Base-by-base conservation (phyloP, 37 sponge, comb jelly and placozoan genomes). In the Tethya wilhelma region DNA sequence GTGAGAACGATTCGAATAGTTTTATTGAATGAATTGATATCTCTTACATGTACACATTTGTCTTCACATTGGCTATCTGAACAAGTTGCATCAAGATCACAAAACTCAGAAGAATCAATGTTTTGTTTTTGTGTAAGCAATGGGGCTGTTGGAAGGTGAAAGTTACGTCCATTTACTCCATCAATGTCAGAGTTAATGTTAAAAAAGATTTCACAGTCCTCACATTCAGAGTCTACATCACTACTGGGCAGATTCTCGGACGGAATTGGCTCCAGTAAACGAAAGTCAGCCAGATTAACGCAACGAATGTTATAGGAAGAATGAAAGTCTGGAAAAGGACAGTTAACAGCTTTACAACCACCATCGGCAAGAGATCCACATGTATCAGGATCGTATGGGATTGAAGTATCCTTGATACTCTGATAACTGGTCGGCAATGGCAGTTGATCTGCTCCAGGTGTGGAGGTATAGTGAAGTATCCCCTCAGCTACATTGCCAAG, bases 271-370 rank as follows among this genome's bases (percentile, higher is more conserved):
- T 28, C 17, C 1, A 83, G 40, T 44, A 64, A 34, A 25, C 42
- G 19, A 14, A 74, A 28, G 2, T 46, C 56, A 36, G 38, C 25
- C 1, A 77, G 28, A 38, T 62, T 77, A 36, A 90, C 43, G 71
- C 90, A 90, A 4, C 49, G 12, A 3, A 79, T 84, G 49, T 84
- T 65, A 39, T 90, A 90, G 0, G 40, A 53, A 43, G 78, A 38
- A 59, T 63, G 73, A 36, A 84, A 90, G 1, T 59, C 2, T 71
- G 80, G 28, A 44, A 90, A 90, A 4, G 91, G 91, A 63, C 91
- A 90, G 65, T 90, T 90, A n/a, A 81, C 79, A 23, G 83, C 87
- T 40, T 19, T 30, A 45, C 91, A 91, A 4, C 39, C 62, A 40
- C 58, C 41, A 30, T 12, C 46, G n/a, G n/a, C n/a, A n/a, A n/a